Evolutionary conservation across 2,888 invertebrate species (phyloP), one percentile per base, ranked within the genome.

Genomic region (Cremastinae sp.): DNA sequence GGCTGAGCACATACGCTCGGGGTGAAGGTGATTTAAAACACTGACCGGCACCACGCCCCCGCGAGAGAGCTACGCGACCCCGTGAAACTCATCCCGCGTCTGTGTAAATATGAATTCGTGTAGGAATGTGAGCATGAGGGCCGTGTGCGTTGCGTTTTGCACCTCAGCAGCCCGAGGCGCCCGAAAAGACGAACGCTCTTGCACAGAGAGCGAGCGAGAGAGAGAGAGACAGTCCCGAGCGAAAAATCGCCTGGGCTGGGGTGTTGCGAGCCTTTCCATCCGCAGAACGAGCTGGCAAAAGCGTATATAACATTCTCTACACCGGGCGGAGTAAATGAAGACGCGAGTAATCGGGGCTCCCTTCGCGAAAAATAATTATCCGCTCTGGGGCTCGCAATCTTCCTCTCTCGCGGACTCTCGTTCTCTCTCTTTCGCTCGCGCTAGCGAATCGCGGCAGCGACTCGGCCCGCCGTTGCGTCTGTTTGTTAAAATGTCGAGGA

Each of bases 11-110:
- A 75, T 79, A 78, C 75, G 73, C 79, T 79, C 73, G 75, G 76
- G 74, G 79, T 79, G 75, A 79, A 86, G 87, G 86, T 88, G 88
- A 88, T 88, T 88, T 88, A 88, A 88, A 88, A 87, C 85, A 84
- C 83, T 82, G 86, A 85, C 80, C 78, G 79, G 69, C 82, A 81
- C 82, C 82, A 86, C 88, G 80, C 80, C 80, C 65, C 75, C 79
- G 66, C 74, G 64, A 28, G 51, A 66, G 61, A 75, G 70, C 75
- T 41, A 51, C 75, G 58, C 74, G 74, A 75, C 64, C 68, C 69
- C 64, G 35, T 66, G 53, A 62, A 51, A 56, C 62, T 62, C 49
- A 28, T 70, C 68, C 18, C 71, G 35, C 74, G 58, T 75, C 45
- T 55, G 49, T 74, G 68, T 71, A 59, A 45, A 51, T 49, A 55